Conservation (phyloP, 1,140 invertebrate species). For the Achatina immaculata region DNA sequence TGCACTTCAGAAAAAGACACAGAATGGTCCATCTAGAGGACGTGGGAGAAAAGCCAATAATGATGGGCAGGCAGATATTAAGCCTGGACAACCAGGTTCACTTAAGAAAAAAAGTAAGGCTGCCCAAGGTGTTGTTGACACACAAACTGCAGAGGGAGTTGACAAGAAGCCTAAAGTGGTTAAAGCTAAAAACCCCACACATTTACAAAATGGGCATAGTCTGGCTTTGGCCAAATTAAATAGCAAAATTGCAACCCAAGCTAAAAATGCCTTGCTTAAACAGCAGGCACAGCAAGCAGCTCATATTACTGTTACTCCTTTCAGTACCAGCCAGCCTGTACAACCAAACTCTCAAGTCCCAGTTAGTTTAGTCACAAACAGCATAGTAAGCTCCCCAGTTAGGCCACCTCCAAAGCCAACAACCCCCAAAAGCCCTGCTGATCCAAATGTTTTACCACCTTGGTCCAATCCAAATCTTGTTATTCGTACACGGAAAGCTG, state of each 20-base stretch:
- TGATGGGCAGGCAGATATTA: background rate
- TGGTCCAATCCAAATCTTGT: conserved; percentile 74
- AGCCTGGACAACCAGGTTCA: background rate
- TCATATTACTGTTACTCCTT: conserved; percentile 3
- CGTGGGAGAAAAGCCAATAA: conserved; percentile 4
- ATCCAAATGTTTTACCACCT: conserved; percentile 56
- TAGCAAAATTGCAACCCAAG: conserved; percentile 25
- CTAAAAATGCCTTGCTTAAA: conserved; percentile 37
- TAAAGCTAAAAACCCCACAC: conserved; percentile 7
- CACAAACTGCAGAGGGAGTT: conserved; percentile 39
- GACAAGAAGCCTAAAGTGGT: background rate
- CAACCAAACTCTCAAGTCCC: conserved; percentile 6
- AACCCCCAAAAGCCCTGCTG: conserved; percentile 34
- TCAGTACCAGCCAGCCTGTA: background rate
- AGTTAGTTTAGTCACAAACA: conserved; percentile 18
- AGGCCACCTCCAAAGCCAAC: conserved; percentile 30
- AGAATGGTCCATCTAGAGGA: conserved; percentile 24
- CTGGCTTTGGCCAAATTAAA: background rate
- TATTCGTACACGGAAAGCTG: conserved; percentile 73
- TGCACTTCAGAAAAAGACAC: conserved; percentile 14
- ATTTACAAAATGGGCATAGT: conserved; percentile 28
- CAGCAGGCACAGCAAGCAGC: conserved; percentile 30
- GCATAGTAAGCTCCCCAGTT: conserved; percentile 36
- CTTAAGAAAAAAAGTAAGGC: background rate
- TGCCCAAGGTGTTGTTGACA: background rate